phyloP scores from a whole-genome alignment of 2,888 invertebrate species.

The Ophonus ardosiacus region DNA sequence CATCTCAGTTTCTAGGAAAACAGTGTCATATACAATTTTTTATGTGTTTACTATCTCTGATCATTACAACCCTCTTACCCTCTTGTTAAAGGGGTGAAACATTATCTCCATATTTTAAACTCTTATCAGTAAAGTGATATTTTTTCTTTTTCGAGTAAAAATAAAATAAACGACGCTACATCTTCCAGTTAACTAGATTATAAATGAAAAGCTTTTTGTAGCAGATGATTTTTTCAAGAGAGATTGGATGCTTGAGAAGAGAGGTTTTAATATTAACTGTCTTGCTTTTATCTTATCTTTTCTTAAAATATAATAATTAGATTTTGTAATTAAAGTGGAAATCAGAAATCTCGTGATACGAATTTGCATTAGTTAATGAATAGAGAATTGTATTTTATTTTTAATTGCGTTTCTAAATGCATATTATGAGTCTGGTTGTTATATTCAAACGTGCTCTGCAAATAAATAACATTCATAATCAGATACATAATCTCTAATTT shows the following conservation, averaged over 20 bases:
- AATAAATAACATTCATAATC: conserved; percentile 7
- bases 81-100: neutral
- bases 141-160: neutral
- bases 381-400: conserved; percentile 47
- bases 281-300: conserved; percentile 47
- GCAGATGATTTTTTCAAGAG: conserved; percentile 21
- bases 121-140: neutral
- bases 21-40: neutral
- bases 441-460: neutral
- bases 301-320: conserved; percentile 55
- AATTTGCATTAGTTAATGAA: conserved; percentile 50
- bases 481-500: conserved; percentile 1
- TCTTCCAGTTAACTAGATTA: conserved; percentile 42
- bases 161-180: conserved; percentile 6
- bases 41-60: neutral
- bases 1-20: neutral
- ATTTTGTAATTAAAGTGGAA: conserved; percentile 59
- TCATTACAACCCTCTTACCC: neutral
- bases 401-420: conserved; percentile 37
- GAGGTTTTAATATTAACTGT: conserved; percentile 37
- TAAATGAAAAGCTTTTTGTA: conserved; percentile 40
- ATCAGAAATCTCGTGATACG: conserved; percentile 53
- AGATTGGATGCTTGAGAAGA: conserved; percentile 15
- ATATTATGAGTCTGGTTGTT: conserved; percentile 7
- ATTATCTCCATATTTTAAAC: conserved; percentile 19